These are phyloP conservation scores for Trichopoda pennipes DNA, from an alignment of 2,888 invertebrate genomes.

Conservation along the genomic window DNA sequence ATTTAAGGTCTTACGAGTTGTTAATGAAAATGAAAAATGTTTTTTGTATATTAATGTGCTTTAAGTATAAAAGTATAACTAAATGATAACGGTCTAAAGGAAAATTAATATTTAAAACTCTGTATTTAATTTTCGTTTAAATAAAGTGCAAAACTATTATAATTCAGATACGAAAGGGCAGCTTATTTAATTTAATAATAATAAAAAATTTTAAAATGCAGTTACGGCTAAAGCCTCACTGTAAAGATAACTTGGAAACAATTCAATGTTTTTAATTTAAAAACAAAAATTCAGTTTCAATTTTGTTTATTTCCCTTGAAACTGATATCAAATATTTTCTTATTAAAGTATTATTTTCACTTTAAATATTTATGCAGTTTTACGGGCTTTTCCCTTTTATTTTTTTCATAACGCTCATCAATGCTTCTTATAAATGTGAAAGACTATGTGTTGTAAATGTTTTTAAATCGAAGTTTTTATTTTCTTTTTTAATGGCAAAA, in stretches of 20 bases:
- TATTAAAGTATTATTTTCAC: conserved; percentile 5
- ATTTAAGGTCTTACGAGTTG: background rate
- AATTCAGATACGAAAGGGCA: too few species aligned
- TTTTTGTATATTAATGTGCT: conserved; percentile 26
- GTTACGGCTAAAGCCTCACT: too few species aligned
- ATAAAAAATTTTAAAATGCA: too few species aligned
- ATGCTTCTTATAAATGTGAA: background rate
- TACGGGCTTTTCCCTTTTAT: background rate
- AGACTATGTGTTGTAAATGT: conserved; percentile 26
- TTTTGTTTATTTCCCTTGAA: too few species aligned
- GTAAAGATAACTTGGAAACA: too few species aligned
- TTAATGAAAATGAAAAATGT: conserved; percentile 20
- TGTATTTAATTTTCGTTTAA: too few species aligned
- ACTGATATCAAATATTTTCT: too few species aligned
- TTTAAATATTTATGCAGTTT: conserved; percentile 15
- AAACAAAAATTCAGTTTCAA: too few species aligned
- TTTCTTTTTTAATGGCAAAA: conserved; percentile 12
- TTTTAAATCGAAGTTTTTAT: conserved; percentile 37
- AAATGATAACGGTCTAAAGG: background rate
- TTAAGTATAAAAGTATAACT: background rate
- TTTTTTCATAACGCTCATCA: background rate
- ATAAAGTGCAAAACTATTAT: too few species aligned
- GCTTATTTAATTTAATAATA: too few species aligned
- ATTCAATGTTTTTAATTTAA: too few species aligned
- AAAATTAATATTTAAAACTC: background rate